Evolutionary conservation across 2,113 vertebrate species (phyloP).

Genomic region (Aspidoscelis tigris): DNA sequence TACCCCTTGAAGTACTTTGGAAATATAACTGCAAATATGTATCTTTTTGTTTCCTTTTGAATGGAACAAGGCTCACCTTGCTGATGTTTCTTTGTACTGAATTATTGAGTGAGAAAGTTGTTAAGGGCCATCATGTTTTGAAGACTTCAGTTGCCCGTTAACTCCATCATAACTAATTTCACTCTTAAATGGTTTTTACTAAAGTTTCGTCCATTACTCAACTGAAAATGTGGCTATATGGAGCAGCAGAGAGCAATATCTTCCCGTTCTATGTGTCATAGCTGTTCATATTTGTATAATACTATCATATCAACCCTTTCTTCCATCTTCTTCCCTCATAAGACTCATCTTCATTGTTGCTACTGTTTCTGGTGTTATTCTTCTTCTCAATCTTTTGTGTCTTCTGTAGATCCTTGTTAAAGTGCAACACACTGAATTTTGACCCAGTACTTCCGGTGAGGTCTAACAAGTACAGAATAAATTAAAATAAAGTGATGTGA

Average conservation of each 20-base stretch:
- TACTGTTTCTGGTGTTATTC: not conserved
- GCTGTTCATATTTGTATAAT: not conserved
- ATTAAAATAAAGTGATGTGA: no score
- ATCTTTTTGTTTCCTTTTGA: not conserved
- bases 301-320: no score
- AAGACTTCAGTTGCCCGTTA: no score
- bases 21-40: not conserved
- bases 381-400: not conserved
- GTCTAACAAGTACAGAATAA: not conserved
- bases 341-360: not conserved
- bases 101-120: no score
- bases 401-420: not conserved
- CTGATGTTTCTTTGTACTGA: not conserved
- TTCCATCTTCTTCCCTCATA: not conserved
- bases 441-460: not conserved
- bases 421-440: not conserved
- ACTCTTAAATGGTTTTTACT: no score
- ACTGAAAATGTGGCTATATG: not conserved
- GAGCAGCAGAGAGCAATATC: not conserved
- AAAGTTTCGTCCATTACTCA: no score
- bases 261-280: not conserved
- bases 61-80: not conserved
- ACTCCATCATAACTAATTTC: no score
- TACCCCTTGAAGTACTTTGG: no score
- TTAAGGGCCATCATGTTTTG: no score